phyloP scores from a whole-genome alignment of 2,888 invertebrate genomes.

The Fragum sueziense region DNA sequence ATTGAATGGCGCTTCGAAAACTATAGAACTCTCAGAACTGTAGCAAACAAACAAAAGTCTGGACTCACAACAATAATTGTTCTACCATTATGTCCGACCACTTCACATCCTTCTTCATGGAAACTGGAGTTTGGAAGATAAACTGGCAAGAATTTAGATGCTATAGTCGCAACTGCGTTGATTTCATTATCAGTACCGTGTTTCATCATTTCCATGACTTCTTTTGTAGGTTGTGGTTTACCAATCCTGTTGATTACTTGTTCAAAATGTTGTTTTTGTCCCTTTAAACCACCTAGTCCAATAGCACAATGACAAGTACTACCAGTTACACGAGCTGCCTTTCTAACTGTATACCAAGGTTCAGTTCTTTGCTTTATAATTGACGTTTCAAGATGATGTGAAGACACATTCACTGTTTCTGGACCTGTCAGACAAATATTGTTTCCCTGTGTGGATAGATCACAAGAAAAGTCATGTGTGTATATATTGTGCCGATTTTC shows the following conservation, averaged over 20 bases:
- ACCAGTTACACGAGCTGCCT: slow-evolving; percentile 22
- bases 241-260: slow-evolving; percentile 1
- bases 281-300: slow-evolving; percentile 21
- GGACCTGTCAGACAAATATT: too few relatives aligned
- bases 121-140: background rate
- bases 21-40: too few relatives aligned
- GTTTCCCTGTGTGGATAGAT: too few relatives aligned
- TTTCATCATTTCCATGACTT: slow-evolving; percentile 3
- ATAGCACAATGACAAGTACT: slow-evolving; percentile 35
- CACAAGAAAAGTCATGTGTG: too few relatives aligned
- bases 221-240: background rate
- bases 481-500: too few relatives aligned
- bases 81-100: background rate
- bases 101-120: background rate
- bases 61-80: background rate
- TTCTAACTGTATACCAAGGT: background rate
- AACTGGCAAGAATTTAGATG: background rate
- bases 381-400: too few relatives aligned
- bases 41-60: too few relatives aligned
- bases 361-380: background rate
- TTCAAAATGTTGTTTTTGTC: slow-evolving; percentile 35
- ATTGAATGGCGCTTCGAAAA: too few relatives aligned
- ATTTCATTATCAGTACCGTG: slow-evolving; percentile 33
- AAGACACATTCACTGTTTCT: too few relatives aligned
- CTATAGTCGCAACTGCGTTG: background rate